Evolutionary conservation across 2,888 invertebrate species (phyloP), one percentile per base, ranked within the genome.

Genomic region (Bursaphelenchus okinawaensis): DNA sequence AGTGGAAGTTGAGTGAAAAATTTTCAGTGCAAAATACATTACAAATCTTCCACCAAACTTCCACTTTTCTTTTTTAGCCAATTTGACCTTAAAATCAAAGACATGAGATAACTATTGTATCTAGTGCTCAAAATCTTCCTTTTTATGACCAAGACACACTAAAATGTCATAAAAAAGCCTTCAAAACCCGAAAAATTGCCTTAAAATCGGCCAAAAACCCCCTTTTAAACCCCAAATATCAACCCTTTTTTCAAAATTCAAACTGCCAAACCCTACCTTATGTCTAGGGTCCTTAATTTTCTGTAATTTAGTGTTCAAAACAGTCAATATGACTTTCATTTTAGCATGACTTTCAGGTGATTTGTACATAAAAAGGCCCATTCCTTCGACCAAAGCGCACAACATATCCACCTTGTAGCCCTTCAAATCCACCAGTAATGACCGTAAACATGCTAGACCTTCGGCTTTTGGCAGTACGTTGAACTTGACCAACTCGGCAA

Each of bases 401-500:
- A 77, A 65, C 78, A 80, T 75, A 19, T 80, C 80, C 51, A 80
- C 74, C 40, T 74, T 72, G 62, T 72, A 73, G n/a, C 73, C 69
- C n/a, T 72, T 69, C 52, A 80, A 68, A 63, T 81, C 76, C 63
- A 78, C 79, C 16, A 80, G 75, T 54, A 80, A 66, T 55, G 72
- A 70, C 12, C 78, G 63, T 52, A 80, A 66, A 62, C 76, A 78
- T 24, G 71, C 69, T 7, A 80, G 68, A 19, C 75, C 80, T 65
- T 80, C 79, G n/a, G 80, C 78, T 24, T 79, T 75, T 8, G 77
- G 77, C 19, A 80, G 64, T 24, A 79, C 61, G 19, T 70, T 70
- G 60, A 80, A 80, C 68, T 80, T 80, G 58, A 75, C 77, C 66
- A 80, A 52, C 67, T 79, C 79, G 19, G 74, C 68, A 23, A 80